Conservation (phyloP, 2,797 vertebrate species). For the Orestias chungarensis region DNA sequence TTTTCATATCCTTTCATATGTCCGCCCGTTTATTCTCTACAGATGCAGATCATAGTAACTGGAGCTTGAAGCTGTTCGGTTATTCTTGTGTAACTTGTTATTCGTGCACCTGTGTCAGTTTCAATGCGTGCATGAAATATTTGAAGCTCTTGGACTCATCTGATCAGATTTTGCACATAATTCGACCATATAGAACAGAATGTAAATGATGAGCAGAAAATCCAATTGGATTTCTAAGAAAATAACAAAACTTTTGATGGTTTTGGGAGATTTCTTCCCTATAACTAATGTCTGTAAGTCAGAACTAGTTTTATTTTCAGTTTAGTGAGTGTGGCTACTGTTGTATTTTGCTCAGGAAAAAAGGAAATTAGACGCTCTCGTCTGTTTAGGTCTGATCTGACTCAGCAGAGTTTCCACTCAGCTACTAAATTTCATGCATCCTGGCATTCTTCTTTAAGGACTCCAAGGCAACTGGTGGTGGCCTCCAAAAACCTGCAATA, state of each 20-base stretch:
- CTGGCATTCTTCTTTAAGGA: constrained; percentile 72
- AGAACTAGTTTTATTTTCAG: constrained; percentile 46
- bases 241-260: not conserved
- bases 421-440: constrained; percentile 66
- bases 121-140: not conserved
- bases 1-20: constrained; percentile 32
- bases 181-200: not conserved
- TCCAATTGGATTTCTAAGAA: not conserved
- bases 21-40: constrained; percentile 16
- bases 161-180: not conserved
- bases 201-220: not conserved
- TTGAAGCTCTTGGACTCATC: not conserved
- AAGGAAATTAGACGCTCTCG: constrained; percentile 69
- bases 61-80: not conserved
- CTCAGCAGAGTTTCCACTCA: constrained; percentile 77
- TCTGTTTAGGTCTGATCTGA: constrained; percentile 64
- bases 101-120: not conserved
- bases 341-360: constrained; percentile 68
- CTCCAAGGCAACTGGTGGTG: constrained; percentile 58
- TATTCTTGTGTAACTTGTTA: not conserved
- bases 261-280: constrained; percentile 15
- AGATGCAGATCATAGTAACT: constrained; percentile 35
- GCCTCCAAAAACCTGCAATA: constrained; percentile 50
- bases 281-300: constrained; percentile 35
- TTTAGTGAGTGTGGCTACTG: constrained; percentile 17